Evolutionary conservation across 2,113 vertebrate species (phyloP), one percentile per base, ranked within the genome.

Genomic region (Pachyramphus minor): DNA sequence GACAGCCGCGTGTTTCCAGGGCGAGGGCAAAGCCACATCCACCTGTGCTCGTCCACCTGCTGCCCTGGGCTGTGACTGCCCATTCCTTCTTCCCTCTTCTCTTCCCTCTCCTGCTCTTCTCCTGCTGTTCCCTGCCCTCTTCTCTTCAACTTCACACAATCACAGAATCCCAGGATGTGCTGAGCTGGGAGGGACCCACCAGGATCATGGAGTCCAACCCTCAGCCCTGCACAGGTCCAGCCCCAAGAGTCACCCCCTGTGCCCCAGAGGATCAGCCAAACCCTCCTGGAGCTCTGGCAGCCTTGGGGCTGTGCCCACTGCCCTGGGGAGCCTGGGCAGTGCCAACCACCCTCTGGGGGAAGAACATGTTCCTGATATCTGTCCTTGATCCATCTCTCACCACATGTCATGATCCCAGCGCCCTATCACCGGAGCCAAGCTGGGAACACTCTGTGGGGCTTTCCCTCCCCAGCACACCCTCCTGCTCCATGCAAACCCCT

Each of bases 1-100:
- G 41, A 80, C 37, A 85, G 2, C 2, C 4, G 6, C 0, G 0
- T 7, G 17, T 33, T 45, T 14, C 55, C 60, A 87, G 52, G 5
- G 18, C 1, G 1, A 35, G 49, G 25, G 28, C 42, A 73, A 80
- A 62, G 50, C 35, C n/a, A 45, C 17, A 12, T 17, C 74, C 56
- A 12, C 39, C 44, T 47, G 21, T 49, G 47, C n/a, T 89, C 19
- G 0, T 15, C 89, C 39, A 23, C 50, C 41, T 59, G 33, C 58
- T 88, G 49, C 68, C 31, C 50, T 20, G 39, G 55, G 50, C 42
- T 71, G 12, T 55, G 10, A 27, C 45, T 41, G 30, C 31, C 49
- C 21, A 1, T 25, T 19, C 17, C 8, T 45, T 8, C 13, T 28
- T n/a, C 18, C 28, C 23, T 84, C 50, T 53, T 31, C 24, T 21